Evolutionary conservation across 2,797 vertebrate genomes (phyloP), one percentile per base, ranked within the genome.

Genomic region (Gastrophryne carolinensis): DNA sequence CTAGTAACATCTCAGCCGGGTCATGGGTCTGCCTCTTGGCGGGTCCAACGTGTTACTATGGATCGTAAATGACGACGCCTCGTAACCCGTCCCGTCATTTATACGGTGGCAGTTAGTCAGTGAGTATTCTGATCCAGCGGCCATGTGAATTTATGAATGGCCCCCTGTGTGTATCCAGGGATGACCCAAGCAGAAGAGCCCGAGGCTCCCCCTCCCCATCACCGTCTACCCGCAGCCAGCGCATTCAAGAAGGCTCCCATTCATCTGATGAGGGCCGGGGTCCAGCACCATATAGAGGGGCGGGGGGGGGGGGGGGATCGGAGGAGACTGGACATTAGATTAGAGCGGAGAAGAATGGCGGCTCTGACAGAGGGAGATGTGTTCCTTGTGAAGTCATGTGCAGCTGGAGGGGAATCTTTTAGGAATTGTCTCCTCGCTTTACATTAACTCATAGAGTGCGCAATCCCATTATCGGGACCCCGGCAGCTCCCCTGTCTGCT

Each of bases 291-390:
- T 66, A 56, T 44, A 37, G 13, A 60, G 63, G 39, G 11, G 1
- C 82, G 85, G 87, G 86, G 83, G 79, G 74, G 87, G 87, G 88
- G 83, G 84, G 64, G 85, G 85, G 84, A 86, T n/a, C 87, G 82
- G 85, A 89, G 82, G 85, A 89, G 86, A 80, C 81, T 1, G 0
- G 66, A 32, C 50, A 65, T 58, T 35, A 74, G 30, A 57, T 69
- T 35, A 50, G 41, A 52, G 56, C 30, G 26, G 15, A 65, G 74
- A 77, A 77, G 75, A 71, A 78, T 78, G 67, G 37, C 54, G 57
- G 65, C 67, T 50, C 60, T 72, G 58, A 77, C 24, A 64, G 44
- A 72, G 37, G 67, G 47, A 71, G 64, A 71, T 77, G 75, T 77
- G 75, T 72, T 64, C 72, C 67, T 72, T 65, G 75, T 78, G 68